phyloP scores from a whole-genome alignment of 1,140 invertebrate species.

The Delia radicum region DNA sequence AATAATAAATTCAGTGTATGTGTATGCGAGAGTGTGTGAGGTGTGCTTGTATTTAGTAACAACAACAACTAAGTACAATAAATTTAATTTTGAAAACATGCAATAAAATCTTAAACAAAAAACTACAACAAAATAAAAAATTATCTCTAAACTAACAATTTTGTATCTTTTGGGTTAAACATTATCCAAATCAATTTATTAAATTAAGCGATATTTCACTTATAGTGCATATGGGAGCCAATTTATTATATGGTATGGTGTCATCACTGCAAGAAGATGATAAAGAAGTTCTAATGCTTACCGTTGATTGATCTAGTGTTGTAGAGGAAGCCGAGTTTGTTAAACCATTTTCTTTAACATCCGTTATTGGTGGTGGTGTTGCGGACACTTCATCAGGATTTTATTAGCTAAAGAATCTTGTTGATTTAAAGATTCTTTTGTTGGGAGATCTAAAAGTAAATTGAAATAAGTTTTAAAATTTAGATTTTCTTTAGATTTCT shows the following conservation, averaged over 20 bases:
- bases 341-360: slow-evolving; percentile 1
- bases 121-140: neutral
- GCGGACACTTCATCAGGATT: neutral
- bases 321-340: neutral
- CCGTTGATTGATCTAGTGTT: slow-evolving; percentile 34
- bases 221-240: slow-evolving; percentile 50
- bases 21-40: neutral
- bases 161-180: no score
- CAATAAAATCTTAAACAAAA: neutral
- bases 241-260: slow-evolving; percentile 34
- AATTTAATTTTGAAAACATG: neutral
- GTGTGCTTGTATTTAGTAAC: no score
- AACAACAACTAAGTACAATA: neutral
- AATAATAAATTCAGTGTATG: no score
- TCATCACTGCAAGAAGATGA: slow-evolving; percentile 15
- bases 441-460: neutral
- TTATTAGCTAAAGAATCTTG: neutral
- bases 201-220: slow-evolving; percentile 41
- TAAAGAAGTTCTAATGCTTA: slow-evolving; percentile 35
- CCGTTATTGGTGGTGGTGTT: neutral
- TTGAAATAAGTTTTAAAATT: no score
- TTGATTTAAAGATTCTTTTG: neutral
- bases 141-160: neutral
- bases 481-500: no score
- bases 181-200: neutral